A percentile compares a stretch with the other conserved stretches of the same genome.
Evolutionary conservation across 2,113 vertebrate species (phyloP).

Genomic region (Campylorhamphus procurvoides): DNA sequence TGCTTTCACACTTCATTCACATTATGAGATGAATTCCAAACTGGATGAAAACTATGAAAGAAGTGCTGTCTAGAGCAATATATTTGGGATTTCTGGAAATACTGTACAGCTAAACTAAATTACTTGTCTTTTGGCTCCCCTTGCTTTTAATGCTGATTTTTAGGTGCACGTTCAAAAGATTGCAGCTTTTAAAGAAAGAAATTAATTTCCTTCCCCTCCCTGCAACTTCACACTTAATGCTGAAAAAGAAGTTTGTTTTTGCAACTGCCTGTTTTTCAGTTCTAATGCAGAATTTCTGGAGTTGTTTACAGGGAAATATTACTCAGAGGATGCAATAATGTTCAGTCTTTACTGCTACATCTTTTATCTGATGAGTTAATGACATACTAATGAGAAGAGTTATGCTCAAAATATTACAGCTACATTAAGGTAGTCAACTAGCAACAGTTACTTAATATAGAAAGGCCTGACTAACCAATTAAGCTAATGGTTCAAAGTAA

Average conservation of each 20-base stretch:
- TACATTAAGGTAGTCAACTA: conserved; percentile 46
- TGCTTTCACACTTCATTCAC: conserved; percentile 71
- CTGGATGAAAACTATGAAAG: conserved; percentile 59
- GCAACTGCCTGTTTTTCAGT: conserved; percentile 3
- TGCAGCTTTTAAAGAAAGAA: conserved; percentile 23
- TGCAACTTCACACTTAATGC: neutral
- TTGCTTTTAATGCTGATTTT: conserved; percentile 44
- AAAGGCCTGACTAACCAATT: conserved; percentile 50
- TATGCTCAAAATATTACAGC: conserved; percentile 47
- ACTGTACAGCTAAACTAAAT: conserved; percentile 21
- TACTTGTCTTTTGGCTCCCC: conserved; percentile 36
- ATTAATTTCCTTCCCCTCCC: conserved; percentile 22
- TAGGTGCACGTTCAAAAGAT: conserved; percentile 21
- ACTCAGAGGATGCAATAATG: neutral
- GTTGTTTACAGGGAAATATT: conserved; percentile 29
- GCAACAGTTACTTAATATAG: conserved; percentile 51
- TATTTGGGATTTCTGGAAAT: conserved; percentile 62
- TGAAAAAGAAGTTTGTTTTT: neutral
- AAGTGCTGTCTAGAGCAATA: conserved; percentile 60
- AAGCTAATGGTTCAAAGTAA: conserved; percentile 28
- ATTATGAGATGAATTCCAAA: conserved; percentile 55
- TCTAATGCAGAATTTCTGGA: neutral
- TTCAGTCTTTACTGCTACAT: neutral
- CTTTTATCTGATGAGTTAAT: conserved; percentile 51
- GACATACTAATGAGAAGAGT: conserved; percentile 32